These are phyloP conservation scores for Eremobia ochroleuca DNA, from an alignment of 2,888 invertebrate genomes.

Conservation along the genomic window DNA sequence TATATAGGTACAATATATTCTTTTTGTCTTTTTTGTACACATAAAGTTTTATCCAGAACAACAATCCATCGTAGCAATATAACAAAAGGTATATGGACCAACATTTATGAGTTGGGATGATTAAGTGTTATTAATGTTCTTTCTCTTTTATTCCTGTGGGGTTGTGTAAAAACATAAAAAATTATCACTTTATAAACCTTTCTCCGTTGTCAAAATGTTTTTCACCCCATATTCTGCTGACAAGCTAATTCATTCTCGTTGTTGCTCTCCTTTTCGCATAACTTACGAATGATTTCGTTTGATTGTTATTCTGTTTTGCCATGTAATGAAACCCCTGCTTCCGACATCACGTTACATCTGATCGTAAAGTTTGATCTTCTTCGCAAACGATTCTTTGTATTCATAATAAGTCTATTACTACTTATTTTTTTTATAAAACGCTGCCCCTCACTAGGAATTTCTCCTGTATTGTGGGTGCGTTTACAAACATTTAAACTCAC, in stretches of 20 bases:
- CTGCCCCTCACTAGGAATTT: too few species aligned
- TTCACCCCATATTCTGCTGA: background rate
- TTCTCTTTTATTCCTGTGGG: background rate
- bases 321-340: background rate
- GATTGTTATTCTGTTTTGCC: constrained; percentile 31
- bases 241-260: constrained; percentile 4
- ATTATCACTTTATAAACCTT: constrained; percentile 3
- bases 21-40: constrained; percentile 11
- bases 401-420: constrained; percentile 6
- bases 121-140: background rate
- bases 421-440: too few species aligned
- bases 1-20: constrained; percentile 17
- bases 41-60: constrained; percentile 14
- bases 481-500: too few species aligned
- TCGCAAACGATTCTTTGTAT: constrained; percentile 1
- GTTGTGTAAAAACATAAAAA: constrained; percentile 6
- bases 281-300: constrained; percentile 30
- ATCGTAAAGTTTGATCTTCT: constrained; percentile 17
- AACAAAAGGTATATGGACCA: background rate
- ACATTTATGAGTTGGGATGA: background rate
- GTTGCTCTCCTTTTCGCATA: constrained; percentile 14
- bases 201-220: background rate
- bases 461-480: too few species aligned
- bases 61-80: background rate
- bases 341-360: background rate